These are phyloP conservation scores for Colistium nudipinnis DNA, from an alignment of 2,113 vertebrate genomes.

Conservation along the genomic window DNA sequence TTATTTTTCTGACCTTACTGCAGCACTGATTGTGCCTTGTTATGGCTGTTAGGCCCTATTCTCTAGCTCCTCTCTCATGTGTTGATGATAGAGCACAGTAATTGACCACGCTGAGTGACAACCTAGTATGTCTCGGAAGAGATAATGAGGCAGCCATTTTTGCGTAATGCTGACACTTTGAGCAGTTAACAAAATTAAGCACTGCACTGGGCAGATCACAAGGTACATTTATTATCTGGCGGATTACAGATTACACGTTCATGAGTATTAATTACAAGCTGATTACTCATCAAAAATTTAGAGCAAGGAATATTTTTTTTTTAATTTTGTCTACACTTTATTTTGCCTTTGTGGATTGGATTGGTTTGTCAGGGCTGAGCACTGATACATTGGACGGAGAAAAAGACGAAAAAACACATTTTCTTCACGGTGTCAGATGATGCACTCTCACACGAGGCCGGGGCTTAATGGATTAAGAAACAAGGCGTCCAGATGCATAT, in stretches of 20 bases:
- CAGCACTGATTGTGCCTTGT: conserved; percentile 37
- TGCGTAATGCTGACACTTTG: conserved; percentile 49
- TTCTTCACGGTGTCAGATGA: conserved; percentile 10
- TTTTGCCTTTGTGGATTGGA: background rate
- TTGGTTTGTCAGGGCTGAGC: background rate
- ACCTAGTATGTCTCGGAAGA: conserved; percentile 23
- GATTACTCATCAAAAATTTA: conserved; percentile 18
- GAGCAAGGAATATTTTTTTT: too few species aligned
- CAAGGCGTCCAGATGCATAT: too few species aligned
- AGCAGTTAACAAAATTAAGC: conserved; percentile 49
- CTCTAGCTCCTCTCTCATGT: conserved; percentile 24
- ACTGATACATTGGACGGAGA: background rate
- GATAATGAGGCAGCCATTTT: conserved; percentile 68
- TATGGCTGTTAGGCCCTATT: conserved; percentile 7
- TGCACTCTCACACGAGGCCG: conserved; percentile 12
- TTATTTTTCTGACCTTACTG: conserved; percentile 22
- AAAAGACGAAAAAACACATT: conserved; percentile 1
- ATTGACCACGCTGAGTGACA: conserved; percentile 65
- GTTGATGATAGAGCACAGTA: conserved; percentile 49
- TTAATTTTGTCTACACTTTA: background rate
- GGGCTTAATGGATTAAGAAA: conserved; percentile 63
- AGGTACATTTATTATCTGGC: conserved; percentile 39
- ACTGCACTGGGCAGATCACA: conserved; percentile 40
- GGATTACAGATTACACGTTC: conserved; percentile 46
- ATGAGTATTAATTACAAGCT: conserved; percentile 49